These are phyloP conservation scores for Chalcosyrphus nemorum DNA, from an alignment of 2,888 invertebrate species.

Conservation along the genomic window DNA sequence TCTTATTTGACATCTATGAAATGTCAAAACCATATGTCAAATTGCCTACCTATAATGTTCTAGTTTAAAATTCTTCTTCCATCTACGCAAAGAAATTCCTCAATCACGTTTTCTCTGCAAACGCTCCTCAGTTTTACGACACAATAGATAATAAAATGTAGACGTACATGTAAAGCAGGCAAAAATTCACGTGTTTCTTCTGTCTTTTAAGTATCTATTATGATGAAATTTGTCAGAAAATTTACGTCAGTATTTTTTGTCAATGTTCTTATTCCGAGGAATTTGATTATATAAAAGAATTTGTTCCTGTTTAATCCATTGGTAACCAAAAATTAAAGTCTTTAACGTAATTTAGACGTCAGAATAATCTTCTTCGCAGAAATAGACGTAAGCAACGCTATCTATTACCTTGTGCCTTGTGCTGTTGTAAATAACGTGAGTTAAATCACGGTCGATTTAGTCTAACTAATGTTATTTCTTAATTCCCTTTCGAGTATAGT, in stretches of 20 bases:
- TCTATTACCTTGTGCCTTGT: too few species aligned
- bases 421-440: too few species aligned
- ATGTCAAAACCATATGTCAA: not conserved
- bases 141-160: not conserved
- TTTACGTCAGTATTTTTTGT: not conserved
- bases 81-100: not conserved
- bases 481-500: too few species aligned
- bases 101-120: conserved; percentile 1
- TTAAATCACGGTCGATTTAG: too few species aligned
- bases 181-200: not conserved
- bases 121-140: not conserved
- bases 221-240: conserved; percentile 2
- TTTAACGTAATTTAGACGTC: too few species aligned
- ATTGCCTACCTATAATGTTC: not conserved
- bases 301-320: not conserved
- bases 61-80: not conserved
- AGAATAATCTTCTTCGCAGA: too few species aligned
- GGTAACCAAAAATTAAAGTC: too few species aligned
- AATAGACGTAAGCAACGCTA: too few species aligned
- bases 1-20: not conserved
- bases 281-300: not conserved
- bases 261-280: not conserved
- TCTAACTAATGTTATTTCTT: too few species aligned
- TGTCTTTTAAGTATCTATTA: not conserved
- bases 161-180: not conserved